Conservation (phyloP, 2,113 vertebrate genomes). For the Burhinus bistriatus region DNA sequence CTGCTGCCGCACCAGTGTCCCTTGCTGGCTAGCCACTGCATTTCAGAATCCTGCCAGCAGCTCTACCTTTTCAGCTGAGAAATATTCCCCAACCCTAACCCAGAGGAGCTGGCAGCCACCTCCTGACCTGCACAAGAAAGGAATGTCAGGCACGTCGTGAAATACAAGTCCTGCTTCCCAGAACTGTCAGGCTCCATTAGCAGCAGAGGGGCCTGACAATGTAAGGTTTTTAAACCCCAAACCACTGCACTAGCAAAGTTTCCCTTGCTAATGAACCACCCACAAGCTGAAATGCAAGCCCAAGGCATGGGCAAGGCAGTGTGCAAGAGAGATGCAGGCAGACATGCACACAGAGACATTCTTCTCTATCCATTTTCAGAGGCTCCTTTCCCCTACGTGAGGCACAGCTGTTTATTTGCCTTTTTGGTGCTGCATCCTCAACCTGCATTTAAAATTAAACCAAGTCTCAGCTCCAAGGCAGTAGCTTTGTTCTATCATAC, state of each 20-base stretch:
- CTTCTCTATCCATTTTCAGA: background rate
- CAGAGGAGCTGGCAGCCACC: background rate
- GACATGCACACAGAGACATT: accelerated
- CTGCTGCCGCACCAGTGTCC: background rate
- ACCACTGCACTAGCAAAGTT: background rate
- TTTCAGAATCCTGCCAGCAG: background rate
- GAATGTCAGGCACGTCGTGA: background rate
- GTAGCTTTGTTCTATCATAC: background rate
- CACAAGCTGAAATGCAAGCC: background rate
- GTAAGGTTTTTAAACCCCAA: background rate
- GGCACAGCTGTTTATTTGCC: background rate
- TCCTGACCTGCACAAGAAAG: background rate
- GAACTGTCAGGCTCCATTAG: conserved; percentile 1
- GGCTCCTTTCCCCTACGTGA: background rate
- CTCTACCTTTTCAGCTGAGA: background rate
- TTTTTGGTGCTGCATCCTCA: background rate
- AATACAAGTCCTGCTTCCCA: conserved; percentile 23
- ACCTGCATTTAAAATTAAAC: background rate
- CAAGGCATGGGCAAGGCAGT: background rate
- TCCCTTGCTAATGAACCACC: background rate
- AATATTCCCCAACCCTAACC: background rate
- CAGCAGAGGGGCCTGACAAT: background rate
- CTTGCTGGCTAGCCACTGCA: accelerated
- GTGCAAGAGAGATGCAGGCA: background rate
- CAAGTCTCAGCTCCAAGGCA: background rate